Base-by-base conservation (phyloP, 2,113 vertebrate species). In the Gopherus flavomarginatus region DNA sequence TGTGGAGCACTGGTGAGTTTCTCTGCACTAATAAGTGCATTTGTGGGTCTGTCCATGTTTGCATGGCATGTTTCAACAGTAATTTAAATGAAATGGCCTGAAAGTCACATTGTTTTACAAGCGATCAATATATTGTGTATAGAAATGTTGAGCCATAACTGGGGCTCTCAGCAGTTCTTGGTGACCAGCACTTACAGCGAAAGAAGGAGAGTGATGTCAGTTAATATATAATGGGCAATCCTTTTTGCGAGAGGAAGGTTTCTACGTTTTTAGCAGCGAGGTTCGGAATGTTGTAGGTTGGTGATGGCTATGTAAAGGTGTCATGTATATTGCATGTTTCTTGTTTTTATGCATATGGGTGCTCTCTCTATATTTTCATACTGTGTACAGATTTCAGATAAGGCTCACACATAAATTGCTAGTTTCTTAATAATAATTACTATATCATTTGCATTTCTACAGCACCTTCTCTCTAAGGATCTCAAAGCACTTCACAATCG, bases 401-500 rank as follows among this genome's bases (percentile, higher is more conserved):
- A 93, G 87, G 82, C 86, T 95, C 92, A 50, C 79, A 10, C 26
- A 3, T 88, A 52, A 75, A 38, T 86, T 93, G 94, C 65, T 90
- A 57, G 62, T 87, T 96, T 95, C 69, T 92, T 93, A 85, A 96
- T 90, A 50, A 54, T 83, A 94, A 90, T 94, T 90, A 93, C 87
- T 42, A 87, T 9, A 75, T 22, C 53, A 77, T 78, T 4, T 92
- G 56, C 81, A 78, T 95, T 95, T 93, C 85, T 92, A 49, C 88
- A 96, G 81, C 81, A 94, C 85, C 90, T 94, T 93, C 38, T 90
- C 72, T 85, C 78, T 1, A 0, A 59, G 57, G 85, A 89, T 97
- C 94, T 96, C 87, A 92, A 92, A 95, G 59, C 38, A 0, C 47
- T 91, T 91, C 24, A 88, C 81, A 90, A 94, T 82, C 81, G 19